phyloP scores from a whole-genome alignment of 2,888 invertebrate species.

The Abscondita cerata region DNA sequence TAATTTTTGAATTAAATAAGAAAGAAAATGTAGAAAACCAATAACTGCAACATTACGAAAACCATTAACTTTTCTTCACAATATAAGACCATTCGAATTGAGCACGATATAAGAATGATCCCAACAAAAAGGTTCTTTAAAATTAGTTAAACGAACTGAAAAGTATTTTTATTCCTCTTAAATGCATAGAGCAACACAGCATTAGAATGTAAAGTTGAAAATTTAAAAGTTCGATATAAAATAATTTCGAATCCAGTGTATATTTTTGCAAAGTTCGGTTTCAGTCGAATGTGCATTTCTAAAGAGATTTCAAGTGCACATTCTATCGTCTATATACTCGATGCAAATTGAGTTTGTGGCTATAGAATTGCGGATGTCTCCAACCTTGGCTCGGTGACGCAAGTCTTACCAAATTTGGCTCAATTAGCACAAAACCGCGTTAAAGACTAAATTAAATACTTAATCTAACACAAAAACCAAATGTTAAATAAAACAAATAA shows the following conservation, averaged over 20 bases:
- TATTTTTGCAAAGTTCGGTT: conserved; percentile 12
- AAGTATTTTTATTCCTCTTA: conserved; percentile 1
- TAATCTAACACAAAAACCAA: conserved; percentile 16
- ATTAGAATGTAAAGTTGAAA: background rate
- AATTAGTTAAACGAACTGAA: background rate
- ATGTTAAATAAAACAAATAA: conserved; percentile 16
- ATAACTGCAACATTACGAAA: too few species aligned
- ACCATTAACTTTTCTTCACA: too few species aligned
- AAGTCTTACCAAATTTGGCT: conserved; percentile 33
- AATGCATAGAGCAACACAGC: background rate
- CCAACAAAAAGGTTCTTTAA: too few species aligned
- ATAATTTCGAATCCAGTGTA: conserved; percentile 6
- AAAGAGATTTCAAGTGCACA: conserved; percentile 22
- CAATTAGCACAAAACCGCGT: conserved; percentile 32
- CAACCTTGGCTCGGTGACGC: conserved; percentile 30
- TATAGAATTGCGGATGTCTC: conserved; percentile 28
- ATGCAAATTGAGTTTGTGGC: conserved; percentile 28
- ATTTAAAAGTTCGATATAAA: conserved; percentile 10
- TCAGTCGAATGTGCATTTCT: conserved; percentile 24
- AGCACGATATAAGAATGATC: too few species aligned
- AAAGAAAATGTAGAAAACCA: too few species aligned
- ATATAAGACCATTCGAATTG: too few species aligned
- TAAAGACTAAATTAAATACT: conserved; percentile 20
- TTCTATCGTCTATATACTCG: conserved; percentile 25
- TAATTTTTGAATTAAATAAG: too few species aligned